These are phyloP conservation scores for Micromys minutus DNA, from an alignment of 2,113 vertebrate species.

Conservation along the genomic window DNA sequence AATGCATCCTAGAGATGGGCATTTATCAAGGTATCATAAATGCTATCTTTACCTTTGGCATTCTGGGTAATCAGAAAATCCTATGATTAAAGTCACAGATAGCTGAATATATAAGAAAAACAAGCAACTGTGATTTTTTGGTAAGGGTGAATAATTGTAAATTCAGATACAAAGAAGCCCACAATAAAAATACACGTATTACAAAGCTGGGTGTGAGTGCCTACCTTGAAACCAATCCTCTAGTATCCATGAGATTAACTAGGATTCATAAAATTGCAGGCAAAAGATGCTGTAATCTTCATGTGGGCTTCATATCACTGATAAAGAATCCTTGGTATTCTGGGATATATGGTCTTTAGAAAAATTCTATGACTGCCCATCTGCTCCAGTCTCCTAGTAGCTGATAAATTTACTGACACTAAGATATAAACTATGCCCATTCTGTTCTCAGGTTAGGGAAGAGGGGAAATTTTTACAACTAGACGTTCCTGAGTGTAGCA, in stretches of 20 bases:
- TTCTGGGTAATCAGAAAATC: background rate
- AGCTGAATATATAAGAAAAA: background rate
- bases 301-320: background rate
- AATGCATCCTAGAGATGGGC: background rate
- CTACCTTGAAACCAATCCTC: conserved; percentile 15
- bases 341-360: background rate
- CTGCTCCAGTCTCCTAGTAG: background rate
- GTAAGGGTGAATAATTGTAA: background rate
- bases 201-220: background rate
- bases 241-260: background rate
- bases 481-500: background rate
- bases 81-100: background rate
- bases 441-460: background rate
- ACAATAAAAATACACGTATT: background rate
- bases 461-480: background rate
- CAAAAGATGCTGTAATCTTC: background rate
- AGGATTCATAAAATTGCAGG: background rate
- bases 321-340: background rate
- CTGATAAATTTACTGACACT: background rate
- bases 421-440: background rate
- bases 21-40: fast-evolving
- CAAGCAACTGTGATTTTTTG: background rate
- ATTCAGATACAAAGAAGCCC: background rate
- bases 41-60: fast-evolving
- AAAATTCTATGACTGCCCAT: background rate